Conservation (phyloP, 2,888 invertebrate genomes). For the Lamproptera curius region DNA sequence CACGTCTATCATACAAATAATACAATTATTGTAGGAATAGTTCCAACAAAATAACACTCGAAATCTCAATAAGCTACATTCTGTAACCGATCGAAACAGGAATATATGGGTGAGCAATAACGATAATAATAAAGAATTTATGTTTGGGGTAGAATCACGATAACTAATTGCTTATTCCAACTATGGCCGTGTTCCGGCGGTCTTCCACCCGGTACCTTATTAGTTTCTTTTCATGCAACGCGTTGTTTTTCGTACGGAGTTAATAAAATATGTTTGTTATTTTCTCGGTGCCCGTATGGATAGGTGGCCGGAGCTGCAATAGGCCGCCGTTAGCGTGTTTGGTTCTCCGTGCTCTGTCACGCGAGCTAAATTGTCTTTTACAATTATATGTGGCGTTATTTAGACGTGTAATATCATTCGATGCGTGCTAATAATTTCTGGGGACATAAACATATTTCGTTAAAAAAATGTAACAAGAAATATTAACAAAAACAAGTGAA, state of each 20-base stretch:
- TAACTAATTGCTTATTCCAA: neutral
- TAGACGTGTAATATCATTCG: no score
- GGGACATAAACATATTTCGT: no score
- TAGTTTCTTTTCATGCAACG: slow-evolving; percentile 1
- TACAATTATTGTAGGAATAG: no score
- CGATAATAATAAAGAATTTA: no score
- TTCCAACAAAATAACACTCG: no score
- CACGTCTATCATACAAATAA: no score
- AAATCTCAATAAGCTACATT: no score
- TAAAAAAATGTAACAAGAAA: no score
- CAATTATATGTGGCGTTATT: neutral
- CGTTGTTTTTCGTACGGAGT: slow-evolving; percentile 3
- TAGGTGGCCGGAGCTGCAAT: slow-evolving; percentile 34
- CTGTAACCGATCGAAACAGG: no score
- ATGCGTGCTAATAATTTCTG: no score
- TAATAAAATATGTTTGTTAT: slow-evolving; percentile 19
- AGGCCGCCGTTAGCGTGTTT: slow-evolving; percentile 51
- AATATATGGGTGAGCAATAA: no score
- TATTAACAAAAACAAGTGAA: no score
- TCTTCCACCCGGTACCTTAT: neutral
- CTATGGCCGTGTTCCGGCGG: neutral
- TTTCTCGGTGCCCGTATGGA: slow-evolving; percentile 22
- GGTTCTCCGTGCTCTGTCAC: slow-evolving; percentile 36
- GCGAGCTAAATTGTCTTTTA: slow-evolving; percentile 18
- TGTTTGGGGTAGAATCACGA: neutral